Percentiles rank a stretch among this genome's conserved stretches.
These are phyloP conservation scores for Sitodiplosis mosellana DNA, from an alignment of 1,140 invertebrate species.

Conservation along the genomic window DNA sequence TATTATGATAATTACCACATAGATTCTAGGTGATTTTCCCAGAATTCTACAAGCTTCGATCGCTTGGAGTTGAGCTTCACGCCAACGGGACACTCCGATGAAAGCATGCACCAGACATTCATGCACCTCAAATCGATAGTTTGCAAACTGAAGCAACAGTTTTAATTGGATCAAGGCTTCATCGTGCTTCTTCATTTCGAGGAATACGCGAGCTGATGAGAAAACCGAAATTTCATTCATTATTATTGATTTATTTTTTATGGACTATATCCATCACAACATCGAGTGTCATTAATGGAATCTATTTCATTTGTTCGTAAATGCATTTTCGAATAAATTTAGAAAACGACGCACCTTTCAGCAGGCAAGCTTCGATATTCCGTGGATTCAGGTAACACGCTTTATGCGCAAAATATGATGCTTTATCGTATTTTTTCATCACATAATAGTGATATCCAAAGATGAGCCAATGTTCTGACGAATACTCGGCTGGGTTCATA, in stretches of 20 bases:
- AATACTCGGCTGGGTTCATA: constrained; percentile 25
- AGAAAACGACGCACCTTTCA: constrained; percentile 45
- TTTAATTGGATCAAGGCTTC: constrained; percentile 44
- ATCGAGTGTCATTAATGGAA: too few relatives aligned
- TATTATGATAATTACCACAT: too few relatives aligned
- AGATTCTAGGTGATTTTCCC: too few relatives aligned
- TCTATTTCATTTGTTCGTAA: too few relatives aligned
- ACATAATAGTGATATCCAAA: constrained; percentile 39
- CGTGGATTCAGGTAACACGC: constrained; percentile 29
- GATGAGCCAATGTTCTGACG: constrained; percentile 40
- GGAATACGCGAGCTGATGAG: too few relatives aligned
- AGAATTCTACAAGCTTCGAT: too few relatives aligned
- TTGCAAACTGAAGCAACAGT: constrained; percentile 15
- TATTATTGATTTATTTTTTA: too few relatives aligned
- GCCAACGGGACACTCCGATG: constrained; percentile 10
- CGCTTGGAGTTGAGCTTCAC: constrained; percentile 12
- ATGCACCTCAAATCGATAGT: constrained; percentile 25
- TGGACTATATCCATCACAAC: too few relatives aligned
- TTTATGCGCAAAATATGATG: constrained; percentile 39
- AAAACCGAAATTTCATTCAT: too few relatives aligned
- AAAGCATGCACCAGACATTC: constrained; percentile 17
- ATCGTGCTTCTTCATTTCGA: constrained; percentile 37
- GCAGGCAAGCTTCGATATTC: constrained; percentile 47
- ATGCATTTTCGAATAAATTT: constrained; percentile 20
- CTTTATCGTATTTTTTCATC: constrained; percentile 32